Base-by-base conservation (phyloP, 2,888 invertebrate genomes). In the Lissonota sp. region DNA sequence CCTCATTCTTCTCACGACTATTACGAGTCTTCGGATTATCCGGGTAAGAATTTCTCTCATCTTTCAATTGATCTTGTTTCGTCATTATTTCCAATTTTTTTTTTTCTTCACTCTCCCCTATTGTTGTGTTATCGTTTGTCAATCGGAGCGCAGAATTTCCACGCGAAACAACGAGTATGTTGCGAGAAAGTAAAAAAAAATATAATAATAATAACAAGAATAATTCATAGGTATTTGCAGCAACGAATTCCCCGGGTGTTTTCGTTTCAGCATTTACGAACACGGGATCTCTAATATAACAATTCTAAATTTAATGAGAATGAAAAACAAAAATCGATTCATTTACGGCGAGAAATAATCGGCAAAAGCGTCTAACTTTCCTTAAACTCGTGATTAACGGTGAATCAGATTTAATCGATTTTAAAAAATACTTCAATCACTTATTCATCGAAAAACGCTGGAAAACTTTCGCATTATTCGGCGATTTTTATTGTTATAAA, bases 21-120 rank as follows among this genome's bases (percentile, higher is more conserved):
- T 88, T 93, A 94, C 85, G 93, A 93, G 76, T 87, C 93, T 60
- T 90, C 93, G 44, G 93, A 93, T 82, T 93, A 93, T 88, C 90
- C 93, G 88, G 93, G 93, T 93, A 92, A 91, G 88, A 85, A 75
- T 58, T 49, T 46, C 8, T 7, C 49, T 26, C 26, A 26, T 26
- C 26, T 3, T 26, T 44, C n/a, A 53, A 57, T 16, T 5, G 8
- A 26, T 44, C 7, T 57, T 40, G 26, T 39, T 64, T 10, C 72
- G 8, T 62, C 16, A 57, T 63, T 8, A 14, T 42, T 40, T 63
- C 53, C 64, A 51, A 44, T 5, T 44, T 14, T 53, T 10, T n/a
- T 44, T 40, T 55, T 42, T 55, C 14, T 44, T 10, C 44, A 42
- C 26, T 55, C 63, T 51, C 44, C 55, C 63, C 16, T 12, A 42